A percentile compares a stretch with the other conserved stretches of the same genome.
Evolutionary conservation across 2,113 vertebrate species (phyloP).

Genomic region (Lepisosteus osseus): DNA sequence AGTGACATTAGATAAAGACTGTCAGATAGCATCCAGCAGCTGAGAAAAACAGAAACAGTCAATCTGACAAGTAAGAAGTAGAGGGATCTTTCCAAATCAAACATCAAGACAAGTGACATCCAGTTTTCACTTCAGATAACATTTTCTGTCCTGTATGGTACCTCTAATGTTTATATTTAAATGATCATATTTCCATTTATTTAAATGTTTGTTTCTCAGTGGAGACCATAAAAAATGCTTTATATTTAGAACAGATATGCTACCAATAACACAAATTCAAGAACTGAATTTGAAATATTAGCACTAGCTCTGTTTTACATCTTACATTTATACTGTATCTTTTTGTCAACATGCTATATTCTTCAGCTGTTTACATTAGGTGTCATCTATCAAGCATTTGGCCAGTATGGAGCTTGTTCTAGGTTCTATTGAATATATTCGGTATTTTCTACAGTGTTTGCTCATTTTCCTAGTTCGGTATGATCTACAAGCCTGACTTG

Average conservation of each 20-base stretch:
- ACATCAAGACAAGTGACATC: constrained; percentile 41
- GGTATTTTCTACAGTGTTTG: too few relatives aligned
- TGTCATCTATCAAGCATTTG: too few relatives aligned
- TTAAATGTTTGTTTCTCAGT: constrained; percentile 22
- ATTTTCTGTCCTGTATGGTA: constrained; percentile 14
- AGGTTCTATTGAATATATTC: too few relatives aligned
- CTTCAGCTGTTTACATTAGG: too few relatives aligned
- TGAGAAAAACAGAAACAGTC: constrained; percentile 32
- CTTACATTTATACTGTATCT: too few relatives aligned
- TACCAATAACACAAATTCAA: not conserved
- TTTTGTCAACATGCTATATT: too few relatives aligned
- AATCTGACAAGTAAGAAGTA: constrained; percentile 42
- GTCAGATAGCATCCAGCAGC: constrained; percentile 42
- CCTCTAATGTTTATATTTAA: constrained; percentile 23
- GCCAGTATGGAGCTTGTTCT: too few relatives aligned
- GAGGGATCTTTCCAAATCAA: constrained; percentile 34
- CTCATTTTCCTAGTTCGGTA: too few relatives aligned
- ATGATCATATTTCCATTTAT: constrained; percentile 16
- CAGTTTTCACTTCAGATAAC: constrained; percentile 31
- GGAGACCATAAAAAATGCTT: not conserved
- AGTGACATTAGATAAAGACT: constrained; percentile 45
- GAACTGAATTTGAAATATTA: too few relatives aligned
- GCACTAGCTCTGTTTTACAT: too few relatives aligned
- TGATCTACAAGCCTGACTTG: too few relatives aligned
- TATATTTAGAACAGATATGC: not conserved